Base-by-base conservation (phyloP, 1,140 invertebrate genomes). In the Pseudomyrmex sp. region DNA sequence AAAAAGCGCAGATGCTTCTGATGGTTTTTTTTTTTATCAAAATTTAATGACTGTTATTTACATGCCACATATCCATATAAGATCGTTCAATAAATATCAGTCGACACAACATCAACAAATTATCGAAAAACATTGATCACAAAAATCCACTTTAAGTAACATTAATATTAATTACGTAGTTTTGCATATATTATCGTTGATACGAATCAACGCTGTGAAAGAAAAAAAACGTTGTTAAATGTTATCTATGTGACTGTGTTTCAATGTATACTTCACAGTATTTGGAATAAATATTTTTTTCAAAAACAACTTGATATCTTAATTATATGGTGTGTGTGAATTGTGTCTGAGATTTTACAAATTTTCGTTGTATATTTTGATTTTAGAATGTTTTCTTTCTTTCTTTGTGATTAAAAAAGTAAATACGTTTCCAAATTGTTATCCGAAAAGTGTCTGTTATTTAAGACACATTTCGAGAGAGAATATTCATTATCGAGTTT, bases 41-140 rank as follows among this genome's bases (percentile, higher is more conserved):
- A 79, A 79, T 79, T 79, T 70, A 5, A 79, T 58, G 15, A 10
- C 46, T 18, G 46, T 69, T 66, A 69, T 35, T 79, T 69, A 46
- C 48, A n/a, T 69, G 35, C 35, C 35, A 35, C 35, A 35, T 9
- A 58, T 9, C 2, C 35, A 56, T 66, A 52, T 15, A 65, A 66
- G n/a, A 23, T 23, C 48, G 20, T 15, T n/a, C 18, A 77, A 66
- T 68, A 77, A 77, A 77, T 56, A 54, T 66, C 18, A 54, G 54
- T 77, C 48, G 54, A 66, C 26, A 77, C n/a, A 77, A 12, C 3
- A 48, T 10, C 48, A 18, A 54, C 74, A 15, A 44, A 48, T 68
- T 77, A 20, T 48, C 62, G 56, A 77, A 77, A 35, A 77, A 23
- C 48, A 15, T 61, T 61, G 18, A 74, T n/a, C 54, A 2, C 4